Conservation (phyloP, 64 coral and sea anemone genomes). For the Orbicella faveolata region DNA sequence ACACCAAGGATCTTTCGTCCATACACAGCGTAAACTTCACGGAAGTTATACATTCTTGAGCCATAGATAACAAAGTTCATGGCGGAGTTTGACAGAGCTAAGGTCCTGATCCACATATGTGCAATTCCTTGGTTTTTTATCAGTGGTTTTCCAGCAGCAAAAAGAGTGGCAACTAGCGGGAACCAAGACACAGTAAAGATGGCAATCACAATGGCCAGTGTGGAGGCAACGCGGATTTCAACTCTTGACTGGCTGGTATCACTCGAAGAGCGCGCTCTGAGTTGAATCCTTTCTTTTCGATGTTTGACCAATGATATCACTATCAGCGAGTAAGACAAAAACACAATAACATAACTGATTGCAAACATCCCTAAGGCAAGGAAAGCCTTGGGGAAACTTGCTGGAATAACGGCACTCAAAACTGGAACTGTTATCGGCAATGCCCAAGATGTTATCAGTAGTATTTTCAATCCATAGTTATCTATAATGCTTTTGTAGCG, state of each 20-base stretch:
- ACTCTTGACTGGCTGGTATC: no score
- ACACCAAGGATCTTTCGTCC: background rate
- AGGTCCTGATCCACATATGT: background rate
- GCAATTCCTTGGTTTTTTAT: background rate
- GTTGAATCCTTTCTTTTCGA: background rate
- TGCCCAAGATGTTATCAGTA: background rate
- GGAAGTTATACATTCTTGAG: background rate
- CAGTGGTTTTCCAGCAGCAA: background rate
- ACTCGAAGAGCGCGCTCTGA: background rate
- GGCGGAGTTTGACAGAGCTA: slow-evolving; percentile 4
- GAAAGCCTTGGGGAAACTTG: background rate
- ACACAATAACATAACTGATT: background rate
- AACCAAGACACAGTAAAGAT: background rate
- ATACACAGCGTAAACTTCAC: background rate
- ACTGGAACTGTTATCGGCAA: background rate
- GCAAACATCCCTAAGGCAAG: background rate
- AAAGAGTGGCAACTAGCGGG: background rate
- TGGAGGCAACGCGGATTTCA: background rate
- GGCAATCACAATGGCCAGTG: background rate
- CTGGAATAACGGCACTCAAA: background rate
- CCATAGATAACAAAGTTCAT: slow-evolving; percentile 1
- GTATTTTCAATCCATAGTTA: background rate
- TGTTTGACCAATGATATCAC: background rate
- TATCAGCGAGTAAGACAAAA: background rate
- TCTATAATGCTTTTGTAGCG: background rate